Base-by-base conservation (phyloP, 2,797 vertebrate genomes). In the Sphenodon punctatus region DNA sequence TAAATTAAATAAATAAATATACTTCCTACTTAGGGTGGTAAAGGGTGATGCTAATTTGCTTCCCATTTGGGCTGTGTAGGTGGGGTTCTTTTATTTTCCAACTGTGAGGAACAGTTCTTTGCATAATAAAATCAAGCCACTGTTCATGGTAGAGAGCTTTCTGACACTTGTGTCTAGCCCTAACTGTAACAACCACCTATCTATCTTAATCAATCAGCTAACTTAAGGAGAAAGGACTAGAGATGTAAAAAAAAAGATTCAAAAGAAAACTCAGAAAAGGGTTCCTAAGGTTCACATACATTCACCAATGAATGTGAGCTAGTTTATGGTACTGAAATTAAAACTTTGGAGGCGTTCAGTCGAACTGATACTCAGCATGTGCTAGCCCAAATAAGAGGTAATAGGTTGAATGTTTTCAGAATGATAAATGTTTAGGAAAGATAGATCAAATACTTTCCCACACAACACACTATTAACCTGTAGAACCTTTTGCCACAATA, bases 301-400 rank as follows among this genome's bases (percentile, higher is more conserved):
- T 79, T 79, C 60, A 56, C 77, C 60, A 65, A 10, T 79, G 77
- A 79, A 42, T 77, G 30, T 71, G 60, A 79, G 65, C 67, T 79
- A 79, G 67, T 79, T 71, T 63, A 79, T 65, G 60, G 51, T 58
- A 71, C 36, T 65, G 56, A 49, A 71, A 41, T 64, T 79, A 71
- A n/a, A 46, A 71, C 34, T 70, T 71, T 71, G 51, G 79, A 61
- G 12, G 34, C 48, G n/a, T 71, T 71, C 38, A 34, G 75, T 49
- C 27, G 42, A 56, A 51, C 42, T 58, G 56, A 58, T 58, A 8
- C 20, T 58, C 36, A 30, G 64, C 56, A 71, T 61, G 30, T 61
- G 27, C 43, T 22, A 34, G 55, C 16, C 45, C 19, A 70, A 53
- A 64, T 19, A 63, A 42, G 25, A 23, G 70, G 39, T 30, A 41